Evolutionary conservation across 2,113 vertebrate species (phyloP).

Genomic region (Phaethornis superciliosus): DNA sequence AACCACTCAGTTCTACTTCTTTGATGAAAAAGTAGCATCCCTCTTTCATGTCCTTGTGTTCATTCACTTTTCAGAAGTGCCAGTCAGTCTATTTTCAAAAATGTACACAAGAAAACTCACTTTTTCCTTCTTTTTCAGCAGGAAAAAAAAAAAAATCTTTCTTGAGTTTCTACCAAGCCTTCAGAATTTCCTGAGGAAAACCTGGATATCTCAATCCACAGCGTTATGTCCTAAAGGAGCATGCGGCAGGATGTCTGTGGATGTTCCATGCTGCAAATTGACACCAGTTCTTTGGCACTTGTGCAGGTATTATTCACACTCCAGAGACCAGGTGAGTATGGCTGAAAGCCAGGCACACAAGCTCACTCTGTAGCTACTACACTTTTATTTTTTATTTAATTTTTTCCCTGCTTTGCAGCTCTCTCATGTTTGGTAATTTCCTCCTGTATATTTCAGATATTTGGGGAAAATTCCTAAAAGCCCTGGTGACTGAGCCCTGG

Average conservation of each 20-base stretch:
- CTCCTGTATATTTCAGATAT: background rate
- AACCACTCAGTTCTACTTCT: background rate
- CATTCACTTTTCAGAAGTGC: background rate
- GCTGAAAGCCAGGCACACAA: background rate
- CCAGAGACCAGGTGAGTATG: rapidly evolving
- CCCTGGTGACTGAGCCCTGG: background rate
- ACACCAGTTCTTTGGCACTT: background rate
- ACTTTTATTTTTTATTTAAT: background rate
- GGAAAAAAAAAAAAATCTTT: background rate
- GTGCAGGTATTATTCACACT: background rate
- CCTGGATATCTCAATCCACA: background rate
- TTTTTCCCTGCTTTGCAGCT: background rate
- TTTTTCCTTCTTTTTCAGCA: background rate
- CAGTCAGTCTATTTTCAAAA: background rate
- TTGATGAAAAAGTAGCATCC: background rate
- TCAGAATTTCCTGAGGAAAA: background rate
- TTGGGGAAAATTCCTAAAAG: background rate
- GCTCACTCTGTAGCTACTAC: background rate
- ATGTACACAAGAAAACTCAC: background rate
- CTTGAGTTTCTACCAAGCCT: background rate
- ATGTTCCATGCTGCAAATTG: background rate
- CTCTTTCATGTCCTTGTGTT: background rate
- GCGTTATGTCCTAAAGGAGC: rapidly evolving
- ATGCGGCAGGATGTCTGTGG: background rate
- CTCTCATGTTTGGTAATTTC: background rate